Evolutionary conservation across 2,888 invertebrate genomes (phyloP), one percentile per base, ranked within the genome.

Genomic region (Atethmia centrago): DNA sequence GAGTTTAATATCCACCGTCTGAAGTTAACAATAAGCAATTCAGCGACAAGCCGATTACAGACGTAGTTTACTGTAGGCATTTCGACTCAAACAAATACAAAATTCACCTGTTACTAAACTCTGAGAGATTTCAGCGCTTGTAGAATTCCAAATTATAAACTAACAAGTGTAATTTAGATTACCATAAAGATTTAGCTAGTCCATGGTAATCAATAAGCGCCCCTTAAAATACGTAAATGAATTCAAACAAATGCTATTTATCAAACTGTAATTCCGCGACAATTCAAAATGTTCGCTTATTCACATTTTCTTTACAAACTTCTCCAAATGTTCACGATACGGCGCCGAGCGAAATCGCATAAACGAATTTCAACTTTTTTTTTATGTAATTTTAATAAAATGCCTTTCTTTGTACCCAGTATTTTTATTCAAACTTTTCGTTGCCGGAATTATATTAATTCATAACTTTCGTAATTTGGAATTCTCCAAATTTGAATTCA

Each of bases 301-400:
- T 61, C 40, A 36, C 19, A 64, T 67, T 67, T 73, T 79, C 51
- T 42, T 79, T 16, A 12, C n/a, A 49, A 74, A 79, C 61, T 83
- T 71, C 31, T 61, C 28, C 14, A 66, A 68, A 21, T 40, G 31
- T 71, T 53, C 59, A 53, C 36, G 53, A 40, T 7, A 4, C n/a
- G 51, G n/a, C 40, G 25, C 53, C 55, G 28, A 55, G 36, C 4
- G 16, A 65, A 42, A 49, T 68, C 25, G 47, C 42, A 62, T 45
- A 72, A 72, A 78, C 58, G 59, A 71, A 72, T 25, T 42, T 59
- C 36, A 3, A 67, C 55, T n/a, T 59, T 66, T 4, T 68, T 64
- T 58, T 66, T 59, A 64, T 63, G 65, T 63, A 28, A 71, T 79
- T 71, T 77, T 71, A 79, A 77, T 71, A 21, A 82, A 82, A 77